Conservation (phyloP, 2,888 invertebrate genomes). For the Drosophila algonquin region DNA sequence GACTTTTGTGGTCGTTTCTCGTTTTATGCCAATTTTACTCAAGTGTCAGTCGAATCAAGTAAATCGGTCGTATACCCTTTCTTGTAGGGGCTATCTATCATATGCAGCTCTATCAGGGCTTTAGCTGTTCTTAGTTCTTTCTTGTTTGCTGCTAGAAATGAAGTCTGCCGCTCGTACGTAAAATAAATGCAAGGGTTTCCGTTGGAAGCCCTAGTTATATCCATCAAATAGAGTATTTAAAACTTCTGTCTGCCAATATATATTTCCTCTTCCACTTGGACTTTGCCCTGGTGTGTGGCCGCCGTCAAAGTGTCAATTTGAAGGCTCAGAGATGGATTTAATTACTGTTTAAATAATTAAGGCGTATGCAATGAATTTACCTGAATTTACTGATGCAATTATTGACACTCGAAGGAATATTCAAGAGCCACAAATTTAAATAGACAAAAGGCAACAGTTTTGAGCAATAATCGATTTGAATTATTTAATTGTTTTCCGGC, state of each 20-base stretch:
- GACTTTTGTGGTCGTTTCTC: constrained; percentile 29
- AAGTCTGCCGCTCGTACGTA: no score
- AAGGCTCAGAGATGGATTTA: constrained; percentile 39
- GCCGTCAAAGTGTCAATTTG: constrained; percentile 47
- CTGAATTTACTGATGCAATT: constrained; percentile 24
- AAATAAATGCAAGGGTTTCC: neutral
- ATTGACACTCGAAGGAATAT: constrained; percentile 21
- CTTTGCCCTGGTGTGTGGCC: constrained; percentile 21
- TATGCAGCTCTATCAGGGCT: neutral
- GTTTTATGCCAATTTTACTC: constrained; percentile 41
- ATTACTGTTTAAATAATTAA: constrained; percentile 35
- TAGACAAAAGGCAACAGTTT: neutral
- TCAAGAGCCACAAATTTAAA: constrained; percentile 1
- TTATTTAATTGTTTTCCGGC: constrained; percentile 1
- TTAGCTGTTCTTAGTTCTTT: neutral
- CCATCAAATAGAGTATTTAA: neutral
- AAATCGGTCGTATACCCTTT: constrained; percentile 24
- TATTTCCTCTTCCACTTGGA: neutral
- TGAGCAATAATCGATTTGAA: constrained; percentile 21
- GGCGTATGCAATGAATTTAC: constrained; percentile 27
- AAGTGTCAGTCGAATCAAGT: constrained; percentile 50
- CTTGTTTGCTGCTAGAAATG: neutral
- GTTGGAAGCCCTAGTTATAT: no score
- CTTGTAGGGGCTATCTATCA: neutral
- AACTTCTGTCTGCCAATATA: neutral